Conservation (phyloP, 1,140 invertebrate species). For the Calliopsis andreniformis region DNA sequence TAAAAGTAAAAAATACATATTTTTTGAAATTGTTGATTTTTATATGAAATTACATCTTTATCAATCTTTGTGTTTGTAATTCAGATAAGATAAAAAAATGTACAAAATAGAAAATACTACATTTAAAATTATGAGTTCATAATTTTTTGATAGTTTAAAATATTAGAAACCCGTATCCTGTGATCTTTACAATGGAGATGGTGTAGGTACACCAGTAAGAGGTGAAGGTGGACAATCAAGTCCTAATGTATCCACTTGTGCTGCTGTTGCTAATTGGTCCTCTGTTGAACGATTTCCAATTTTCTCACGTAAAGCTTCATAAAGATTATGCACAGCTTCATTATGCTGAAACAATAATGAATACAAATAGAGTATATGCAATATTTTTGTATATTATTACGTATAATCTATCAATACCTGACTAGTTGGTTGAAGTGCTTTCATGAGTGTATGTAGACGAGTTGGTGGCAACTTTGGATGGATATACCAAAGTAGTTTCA, state of each 20-base stretch:
- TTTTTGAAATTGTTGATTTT: background rate
- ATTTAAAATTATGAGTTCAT: background rate
- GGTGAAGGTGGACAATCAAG: constrained; percentile 89
- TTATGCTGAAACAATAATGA: constrained; percentile 85
- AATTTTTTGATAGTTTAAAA: constrained; percentile 1
- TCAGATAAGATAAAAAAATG: background rate
- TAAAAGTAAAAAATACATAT: constrained; percentile 22
- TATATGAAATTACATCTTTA: constrained; percentile 18
- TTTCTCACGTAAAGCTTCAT: constrained; percentile 89
- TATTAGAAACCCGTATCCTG: background rate
- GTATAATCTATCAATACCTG: constrained; percentile 73
- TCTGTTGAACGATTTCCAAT: constrained; percentile 85
- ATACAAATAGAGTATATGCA: constrained; percentile 24
- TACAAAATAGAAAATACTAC: background rate
- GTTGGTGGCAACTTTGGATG: constrained; percentile 91
- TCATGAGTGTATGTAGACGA: constrained; percentile 91
- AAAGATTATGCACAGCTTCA: constrained; percentile 91
- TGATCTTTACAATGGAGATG: constrained; percentile 42
- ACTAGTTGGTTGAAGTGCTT: constrained; percentile 91
- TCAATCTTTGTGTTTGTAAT: background rate
- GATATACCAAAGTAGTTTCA: constrained; percentile 96
- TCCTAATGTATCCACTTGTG: constrained; percentile 83
- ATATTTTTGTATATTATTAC: background rate
- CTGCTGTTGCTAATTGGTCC: constrained; percentile 83
- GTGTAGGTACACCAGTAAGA: constrained; percentile 51